Conservation (phyloP, 2,113 vertebrate species). For the Dasyornis broadbenti region DNA sequence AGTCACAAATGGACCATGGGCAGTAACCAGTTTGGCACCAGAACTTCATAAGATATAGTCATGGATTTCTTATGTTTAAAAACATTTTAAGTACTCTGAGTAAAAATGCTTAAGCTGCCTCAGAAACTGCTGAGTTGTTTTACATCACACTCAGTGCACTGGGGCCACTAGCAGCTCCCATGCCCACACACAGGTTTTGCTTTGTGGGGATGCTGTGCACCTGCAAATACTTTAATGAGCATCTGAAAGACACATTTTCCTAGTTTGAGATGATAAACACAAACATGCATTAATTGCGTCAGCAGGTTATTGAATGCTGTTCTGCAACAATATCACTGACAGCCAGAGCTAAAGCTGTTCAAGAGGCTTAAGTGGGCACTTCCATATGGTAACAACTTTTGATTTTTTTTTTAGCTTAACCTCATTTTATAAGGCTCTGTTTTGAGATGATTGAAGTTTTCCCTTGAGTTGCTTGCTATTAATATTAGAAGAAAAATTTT, state of each 20-base stretch:
- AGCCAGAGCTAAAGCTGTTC: not conserved
- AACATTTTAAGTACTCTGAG: not conserved
- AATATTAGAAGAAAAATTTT: not conserved
- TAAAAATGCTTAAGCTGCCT: not conserved
- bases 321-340: not conserved
- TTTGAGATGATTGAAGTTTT: not conserved
- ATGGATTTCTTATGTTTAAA: not conserved
- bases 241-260: not conserved
- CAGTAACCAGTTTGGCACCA: not conserved
- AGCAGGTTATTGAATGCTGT: not conserved
- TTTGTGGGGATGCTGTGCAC: not conserved
- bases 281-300: not conserved
- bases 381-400: not conserved
- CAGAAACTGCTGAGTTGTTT: not conserved
- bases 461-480: not conserved
- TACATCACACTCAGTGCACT: rapidly evolving
- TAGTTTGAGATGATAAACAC: not conserved
- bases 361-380: not conserved
- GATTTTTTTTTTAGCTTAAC: not conserved
- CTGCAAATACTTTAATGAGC: not conserved
- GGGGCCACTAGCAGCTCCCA: not conserved
- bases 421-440: not conserved
- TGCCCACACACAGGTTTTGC: not conserved
- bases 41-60: not conserved
- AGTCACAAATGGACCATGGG: not conserved